A percentile compares a stretch with the other conserved stretches of the same genome.
Conservation (phyloP, 2,797 vertebrate species). For the Rhinichthys osculus region DNA sequence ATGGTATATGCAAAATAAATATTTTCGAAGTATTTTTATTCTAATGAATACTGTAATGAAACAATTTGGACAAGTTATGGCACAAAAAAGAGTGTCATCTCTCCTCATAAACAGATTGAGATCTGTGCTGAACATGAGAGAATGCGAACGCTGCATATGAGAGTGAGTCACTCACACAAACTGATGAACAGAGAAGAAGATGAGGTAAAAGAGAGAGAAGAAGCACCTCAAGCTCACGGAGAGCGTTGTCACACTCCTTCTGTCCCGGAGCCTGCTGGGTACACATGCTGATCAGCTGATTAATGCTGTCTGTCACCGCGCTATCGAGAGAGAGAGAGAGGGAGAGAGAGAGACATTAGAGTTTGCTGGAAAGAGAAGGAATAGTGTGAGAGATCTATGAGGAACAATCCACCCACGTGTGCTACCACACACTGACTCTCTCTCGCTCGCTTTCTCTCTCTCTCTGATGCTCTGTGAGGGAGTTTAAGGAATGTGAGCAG, state of each 20-base stretch:
- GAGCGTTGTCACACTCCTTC: constrained; percentile 96
- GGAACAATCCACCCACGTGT: constrained; percentile 59
- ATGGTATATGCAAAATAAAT: too few species aligned
- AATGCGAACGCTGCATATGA: neutral
- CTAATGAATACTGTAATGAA: neutral
- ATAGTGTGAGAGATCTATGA: constrained; percentile 52
- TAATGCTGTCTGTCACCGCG: constrained; percentile 96
- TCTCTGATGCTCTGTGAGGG: constrained; percentile 46
- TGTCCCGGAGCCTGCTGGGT: constrained; percentile 96
- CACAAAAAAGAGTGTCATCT: neutral
- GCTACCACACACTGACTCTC: constrained; percentile 48
- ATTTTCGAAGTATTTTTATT: neutral
- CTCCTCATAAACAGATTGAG: neutral
- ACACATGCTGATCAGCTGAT: constrained; percentile 98
- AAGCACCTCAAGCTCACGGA: constrained; percentile 92
- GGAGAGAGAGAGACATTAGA: constrained; percentile 43
- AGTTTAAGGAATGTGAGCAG: constrained; percentile 32
- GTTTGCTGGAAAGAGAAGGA: constrained; percentile 39
- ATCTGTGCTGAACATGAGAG: neutral
- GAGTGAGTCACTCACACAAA: neutral
- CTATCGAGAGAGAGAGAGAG: constrained; percentile 70
- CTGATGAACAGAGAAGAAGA: neutral
- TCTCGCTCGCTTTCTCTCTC: constrained; percentile 14
- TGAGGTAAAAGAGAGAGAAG: constrained; percentile 10
- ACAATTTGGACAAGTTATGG: neutral